Base-by-base conservation (phyloP, 2,113 vertebrate genomes). In the Austrofundulus limnaeus region DNA sequence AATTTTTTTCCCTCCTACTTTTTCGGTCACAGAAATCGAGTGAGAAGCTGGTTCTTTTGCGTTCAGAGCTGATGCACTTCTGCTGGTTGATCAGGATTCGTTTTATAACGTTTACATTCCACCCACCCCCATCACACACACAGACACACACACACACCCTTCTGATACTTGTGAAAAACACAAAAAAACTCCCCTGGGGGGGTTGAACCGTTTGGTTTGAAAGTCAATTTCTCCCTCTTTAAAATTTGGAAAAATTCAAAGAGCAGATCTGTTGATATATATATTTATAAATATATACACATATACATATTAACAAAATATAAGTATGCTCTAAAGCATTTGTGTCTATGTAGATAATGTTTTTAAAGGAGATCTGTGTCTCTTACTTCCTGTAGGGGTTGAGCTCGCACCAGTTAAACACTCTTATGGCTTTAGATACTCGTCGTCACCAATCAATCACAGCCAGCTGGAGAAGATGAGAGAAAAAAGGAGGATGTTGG, bases 281-380 rank as follows among this genome's bases (percentile, higher is more conserved):
- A 88, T 87, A 91, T 91, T 90, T 91, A 89, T 90, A 91, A 91
- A 91, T 92, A 92, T 92, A 91, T 90, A 93, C 87, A 92, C 87
- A 92, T 93, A 76, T 92, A 93, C 92, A 93, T 93, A 93, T 92
- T 87, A 86, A 93, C 92, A 93, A 92, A 92, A 92, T 93, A 93
- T 55, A 93, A 85, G 88, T 88, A 90, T 64, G 80, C 82, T 87
- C 82, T 90, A 89, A 93, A 92, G 90, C 87, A 59, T 89, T 83
- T 68, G 41, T 76, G 81, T 79, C 80, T 70, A 55, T 47, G 48
- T 50, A 61, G 83, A 66, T 56, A 63, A 45, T 71, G 64, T 71
- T 39, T 37, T 60, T 76, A 67, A 52, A 70, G 50, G 80, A 63
- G 70, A 73, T 65, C 41, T 17, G 47, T 78, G 66, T 61, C 56